A percentile compares a stretch with the other conserved stretches of the same genome.
Evolutionary conservation across 2,888 invertebrate genomes (phyloP).

Genomic region (Andrena bucephala): DNA sequence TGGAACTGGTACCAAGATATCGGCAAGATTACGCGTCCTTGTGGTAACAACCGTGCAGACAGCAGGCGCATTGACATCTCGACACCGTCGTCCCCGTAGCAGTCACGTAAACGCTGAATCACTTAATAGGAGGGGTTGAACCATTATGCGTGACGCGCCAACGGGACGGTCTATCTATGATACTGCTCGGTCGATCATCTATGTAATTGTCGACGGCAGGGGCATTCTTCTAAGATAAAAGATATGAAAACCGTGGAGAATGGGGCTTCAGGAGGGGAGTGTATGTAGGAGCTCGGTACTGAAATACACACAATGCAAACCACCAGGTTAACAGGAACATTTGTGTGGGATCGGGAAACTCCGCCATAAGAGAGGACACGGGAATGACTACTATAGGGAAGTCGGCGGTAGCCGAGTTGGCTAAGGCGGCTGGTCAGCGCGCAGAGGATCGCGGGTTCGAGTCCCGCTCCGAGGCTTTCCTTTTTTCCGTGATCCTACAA

Average conservation of each 20-base stretch:
- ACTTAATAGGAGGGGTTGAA: slow-evolving; percentile 23
- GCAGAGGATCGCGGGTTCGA: too few relatives aligned
- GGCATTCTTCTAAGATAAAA: slow-evolving; percentile 4
- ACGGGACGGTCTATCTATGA: slow-evolving; percentile 31
- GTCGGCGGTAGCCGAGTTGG: too few relatives aligned
- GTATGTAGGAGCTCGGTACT: too few relatives aligned
- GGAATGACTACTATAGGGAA: too few relatives aligned
- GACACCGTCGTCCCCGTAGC: slow-evolving; percentile 10
- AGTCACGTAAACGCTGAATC: slow-evolving; percentile 45
- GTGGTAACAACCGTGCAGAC: slow-evolving; percentile 19
- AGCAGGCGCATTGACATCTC: slow-evolving; percentile 32
- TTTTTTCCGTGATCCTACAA: too few relatives aligned
- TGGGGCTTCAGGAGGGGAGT: neutral
- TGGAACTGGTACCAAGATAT: slow-evolving; percentile 24
- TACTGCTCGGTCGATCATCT: slow-evolving; percentile 26
- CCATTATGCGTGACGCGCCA: slow-evolving; percentile 14
- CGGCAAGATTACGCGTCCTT: slow-evolving; percentile 27
- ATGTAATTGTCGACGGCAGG: slow-evolving; percentile 35
- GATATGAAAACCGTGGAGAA: neutral
- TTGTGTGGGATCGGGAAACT: too few relatives aligned
- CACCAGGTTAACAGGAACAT: too few relatives aligned
- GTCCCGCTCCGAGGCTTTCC: too few relatives aligned
- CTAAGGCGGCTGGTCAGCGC: too few relatives aligned
- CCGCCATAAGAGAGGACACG: too few relatives aligned
- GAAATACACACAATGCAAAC: too few relatives aligned